A percentile compares a stretch with the other conserved stretches of the same genome.
phyloP scores from a whole-genome alignment of 2,888 invertebrate genomes.

The Germaria angustata region DNA sequence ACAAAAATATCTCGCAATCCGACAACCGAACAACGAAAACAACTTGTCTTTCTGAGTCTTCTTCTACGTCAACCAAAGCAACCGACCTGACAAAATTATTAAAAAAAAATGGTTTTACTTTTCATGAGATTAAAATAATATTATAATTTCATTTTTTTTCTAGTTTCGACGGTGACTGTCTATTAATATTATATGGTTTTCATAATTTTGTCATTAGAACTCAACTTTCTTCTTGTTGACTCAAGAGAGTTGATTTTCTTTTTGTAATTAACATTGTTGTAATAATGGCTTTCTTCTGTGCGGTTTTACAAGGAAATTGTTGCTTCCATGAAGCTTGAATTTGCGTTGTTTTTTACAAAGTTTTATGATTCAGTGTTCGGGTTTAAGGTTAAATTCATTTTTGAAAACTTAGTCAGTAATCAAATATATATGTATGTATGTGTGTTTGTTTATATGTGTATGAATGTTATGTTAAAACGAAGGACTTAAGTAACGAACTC shows the following conservation, averaged over 20 bases:
- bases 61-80: conserved; percentile 28
- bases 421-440: too few species aligned
- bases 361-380: background rate
- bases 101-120: conserved; percentile 62
- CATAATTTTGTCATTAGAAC: conserved; percentile 39
- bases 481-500: conserved; percentile 10
- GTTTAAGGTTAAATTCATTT: background rate
- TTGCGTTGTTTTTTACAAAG: background rate
- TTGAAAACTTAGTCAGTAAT: background rate
- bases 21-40: background rate
- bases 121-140: conserved; percentile 55
- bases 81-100: conserved; percentile 32
- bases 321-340: background rate
- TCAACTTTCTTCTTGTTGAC: conserved; percentile 43
- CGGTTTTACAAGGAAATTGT: background rate
- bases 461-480: background rate
- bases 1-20: conserved; percentile 41
- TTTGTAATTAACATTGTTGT: background rate
- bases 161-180: background rate
- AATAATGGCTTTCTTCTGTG: background rate
- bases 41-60: conserved; percentile 61
- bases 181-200: conserved; percentile 32
- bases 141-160: conserved; percentile 17
- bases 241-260: background rate
- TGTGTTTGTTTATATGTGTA: too few species aligned